A percentile compares a stretch with the other conserved stretches of the same genome.
Evolutionary conservation across 1,140 invertebrate species (phyloP).

Genomic region (Ladona fulva): DNA sequence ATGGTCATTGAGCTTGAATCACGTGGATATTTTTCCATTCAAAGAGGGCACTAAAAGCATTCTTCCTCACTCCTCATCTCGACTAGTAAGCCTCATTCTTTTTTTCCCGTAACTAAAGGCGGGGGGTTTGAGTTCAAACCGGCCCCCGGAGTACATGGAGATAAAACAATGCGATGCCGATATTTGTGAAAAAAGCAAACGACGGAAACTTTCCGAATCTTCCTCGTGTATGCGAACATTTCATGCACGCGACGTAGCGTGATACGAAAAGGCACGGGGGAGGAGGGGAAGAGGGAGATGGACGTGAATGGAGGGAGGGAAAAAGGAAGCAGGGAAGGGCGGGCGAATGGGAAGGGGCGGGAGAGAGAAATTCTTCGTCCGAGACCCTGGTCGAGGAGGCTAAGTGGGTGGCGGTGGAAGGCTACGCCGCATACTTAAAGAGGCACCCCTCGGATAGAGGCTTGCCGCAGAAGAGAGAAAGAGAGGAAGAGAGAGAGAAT

Average conservation of each 20-base stretch:
- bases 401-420: constrained; percentile 12
- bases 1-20: too few relatives aligned
- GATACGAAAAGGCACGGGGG: background rate
- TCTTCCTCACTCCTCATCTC: too few relatives aligned
- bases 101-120: too few relatives aligned
- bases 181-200: too few relatives aligned
- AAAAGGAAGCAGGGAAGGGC: background rate
- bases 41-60: too few relatives aligned
- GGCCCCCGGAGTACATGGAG: too few relatives aligned
- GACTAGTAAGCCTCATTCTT: too few relatives aligned
- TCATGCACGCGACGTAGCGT: background rate
- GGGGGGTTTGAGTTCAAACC: too few relatives aligned
- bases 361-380: background rate
- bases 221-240: background rate
- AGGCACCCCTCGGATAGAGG: constrained; percentile 12
- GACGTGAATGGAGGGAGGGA: background rate
- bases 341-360: background rate
- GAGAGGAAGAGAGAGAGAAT: constrained; percentile 16
- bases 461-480: constrained; percentile 4
- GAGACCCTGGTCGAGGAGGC: constrained; percentile 13
- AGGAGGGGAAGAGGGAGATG: background rate
- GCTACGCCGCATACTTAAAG: background rate
- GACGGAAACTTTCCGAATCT: background rate
- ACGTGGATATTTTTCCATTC: too few relatives aligned
- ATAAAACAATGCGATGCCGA: too few relatives aligned